A percentile compares a stretch with the other conserved stretches of the same genome.
Evolutionary conservation across 92 coral and sea anemone genomes (phyloP).

Genomic region (Palythoa caribaeorum): DNA sequence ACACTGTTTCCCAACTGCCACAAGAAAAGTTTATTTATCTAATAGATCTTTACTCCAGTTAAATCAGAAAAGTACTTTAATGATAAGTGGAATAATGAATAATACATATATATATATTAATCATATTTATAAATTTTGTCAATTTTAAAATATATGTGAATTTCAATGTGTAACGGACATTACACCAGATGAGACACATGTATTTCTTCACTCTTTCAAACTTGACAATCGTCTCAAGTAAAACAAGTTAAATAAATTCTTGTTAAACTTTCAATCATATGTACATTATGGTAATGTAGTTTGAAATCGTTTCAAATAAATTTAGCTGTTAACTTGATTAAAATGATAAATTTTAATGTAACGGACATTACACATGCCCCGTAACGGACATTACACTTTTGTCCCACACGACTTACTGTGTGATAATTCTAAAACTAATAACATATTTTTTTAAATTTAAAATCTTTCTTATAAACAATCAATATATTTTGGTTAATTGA

Average conservation of each 20-base stretch:
- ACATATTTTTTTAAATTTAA: conserved; percentile 21
- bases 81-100: conserved; percentile 20
- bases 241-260: conserved; percentile 18
- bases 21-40: conserved; percentile 22
- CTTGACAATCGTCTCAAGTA: conserved; percentile 25
- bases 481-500: conserved; percentile 33
- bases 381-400: conserved; percentile 39
- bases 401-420: conserved; percentile 37
- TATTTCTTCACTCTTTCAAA: conserved; percentile 29
- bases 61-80: conserved; percentile 34
- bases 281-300: conserved; percentile 10
- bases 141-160: conserved; percentile 31
- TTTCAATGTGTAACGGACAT: conserved; percentile 33
- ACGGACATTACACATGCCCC: conserved; percentile 34
- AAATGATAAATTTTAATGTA: conserved; percentile 31
- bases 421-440: conserved; percentile 34
- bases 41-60: conserved; percentile 32
- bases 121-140: conserved; percentile 37
- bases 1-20: conserved; percentile 35
- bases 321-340: conserved; percentile 40
- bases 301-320: conserved; percentile 25
- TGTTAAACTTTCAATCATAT: conserved; percentile 27
- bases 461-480: conserved; percentile 36
- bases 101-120: conserved; percentile 22
- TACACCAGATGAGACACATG: conserved; percentile 46